These are phyloP conservation scores for Jaculus jaculus DNA, from an alignment of 2,113 vertebrate genomes.

Conservation along the genomic window DNA sequence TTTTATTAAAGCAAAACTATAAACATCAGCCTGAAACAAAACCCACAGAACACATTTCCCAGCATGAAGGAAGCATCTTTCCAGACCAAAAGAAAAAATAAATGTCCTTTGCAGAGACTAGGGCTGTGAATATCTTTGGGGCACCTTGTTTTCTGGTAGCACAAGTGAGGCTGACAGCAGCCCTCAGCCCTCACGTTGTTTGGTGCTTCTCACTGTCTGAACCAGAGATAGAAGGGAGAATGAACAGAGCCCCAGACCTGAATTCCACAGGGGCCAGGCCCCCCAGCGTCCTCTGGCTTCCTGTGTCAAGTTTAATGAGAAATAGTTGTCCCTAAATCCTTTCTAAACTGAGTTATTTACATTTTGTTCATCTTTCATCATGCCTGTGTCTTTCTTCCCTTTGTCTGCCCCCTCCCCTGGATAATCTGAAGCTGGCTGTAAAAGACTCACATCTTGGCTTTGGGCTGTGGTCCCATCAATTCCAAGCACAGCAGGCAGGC, in stretches of 20 bases:
- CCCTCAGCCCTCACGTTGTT: neutral
- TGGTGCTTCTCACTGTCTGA: neutral
- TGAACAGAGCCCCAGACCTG: neutral
- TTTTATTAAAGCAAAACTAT: neutral
- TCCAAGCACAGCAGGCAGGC: constrained; percentile 47
- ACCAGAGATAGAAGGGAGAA: neutral
- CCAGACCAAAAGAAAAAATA: neutral
- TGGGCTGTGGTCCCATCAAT: constrained; percentile 46
- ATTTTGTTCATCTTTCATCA: neutral
- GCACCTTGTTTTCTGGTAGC: neutral
- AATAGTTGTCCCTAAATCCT: neutral
- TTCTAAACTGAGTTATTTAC: neutral
- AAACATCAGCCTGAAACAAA: neutral
- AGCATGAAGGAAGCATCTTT: neutral
- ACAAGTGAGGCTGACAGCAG: neutral
- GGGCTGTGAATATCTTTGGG: neutral
- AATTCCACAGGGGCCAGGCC: neutral
- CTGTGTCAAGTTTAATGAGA: neutral
- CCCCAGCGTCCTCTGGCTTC: neutral
- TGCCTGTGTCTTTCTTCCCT: neutral
- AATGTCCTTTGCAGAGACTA: neutral
- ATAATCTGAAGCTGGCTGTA: neutral
- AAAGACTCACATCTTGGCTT: constrained; percentile 56
- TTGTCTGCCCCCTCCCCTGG: neutral
- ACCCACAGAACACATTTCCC: neutral